Evolutionary conservation across 1,140 invertebrate species (phyloP), one percentile per base, ranked within the genome.

Genomic region (Delia radicum): DNA sequence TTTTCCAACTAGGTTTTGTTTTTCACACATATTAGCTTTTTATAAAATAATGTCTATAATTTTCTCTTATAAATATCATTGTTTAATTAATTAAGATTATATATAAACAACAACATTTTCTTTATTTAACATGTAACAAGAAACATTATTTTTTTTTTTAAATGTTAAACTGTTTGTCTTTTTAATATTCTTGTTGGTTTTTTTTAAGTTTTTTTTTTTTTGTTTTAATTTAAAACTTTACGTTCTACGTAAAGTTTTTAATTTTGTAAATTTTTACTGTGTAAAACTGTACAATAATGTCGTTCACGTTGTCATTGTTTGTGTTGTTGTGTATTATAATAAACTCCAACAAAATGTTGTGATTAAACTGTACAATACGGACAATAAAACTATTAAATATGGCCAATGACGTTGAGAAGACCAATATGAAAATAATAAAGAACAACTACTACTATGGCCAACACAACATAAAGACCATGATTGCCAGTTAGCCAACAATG

Each of bases 321-420:
- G 65, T 80, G 79, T 76, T 83, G 79, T 78, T 81, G 79, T 79
- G 76, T 77, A 77, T 77, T 77, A 77, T 77, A 75, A 77, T 72
- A 75, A 75, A 75, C 73, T 71, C 73, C 73, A 72, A 62, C 65
- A 75, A 67, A 77, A 77, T 65, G 76, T 62, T 62, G 76, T 73
- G 76, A 77, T 77, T 77, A 75, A 74, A 75, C 73, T 75, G 67
- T 74, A 69, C 65, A 69, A 69, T 33, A 69, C 29, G 33, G 65
- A 69, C 26, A 77, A 71, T 48, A 77, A 65, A 24, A 42, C 63
- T 61, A 75, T 69, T 74, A 77, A 69, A 61, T 61, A 42, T 31
- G 63, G 75, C 75, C 72, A 74, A 27, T 76, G 75, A 46, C 62
- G 42, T 26, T 46, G 72, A 69, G 37, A 69, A 21, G 65, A 26